Evolutionary conservation across 1,140 invertebrate species (phyloP).

Genomic region (Ceratosolen fusciceps): DNA sequence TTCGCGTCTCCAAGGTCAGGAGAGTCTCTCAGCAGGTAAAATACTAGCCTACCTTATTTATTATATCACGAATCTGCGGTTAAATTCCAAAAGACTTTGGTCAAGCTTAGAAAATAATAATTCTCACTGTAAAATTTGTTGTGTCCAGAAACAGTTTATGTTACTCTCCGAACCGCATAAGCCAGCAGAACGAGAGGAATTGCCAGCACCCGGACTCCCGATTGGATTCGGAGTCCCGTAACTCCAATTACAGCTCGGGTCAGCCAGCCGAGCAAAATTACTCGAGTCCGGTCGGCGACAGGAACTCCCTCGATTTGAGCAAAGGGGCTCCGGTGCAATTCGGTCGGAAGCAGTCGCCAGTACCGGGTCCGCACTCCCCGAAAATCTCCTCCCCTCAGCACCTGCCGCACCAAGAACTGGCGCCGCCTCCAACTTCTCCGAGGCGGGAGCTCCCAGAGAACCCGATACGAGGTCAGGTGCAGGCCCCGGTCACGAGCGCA

Average conservation of each 20-base stretch:
- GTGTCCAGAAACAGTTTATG: constrained; percentile 56
- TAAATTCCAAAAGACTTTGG: too few species aligned
- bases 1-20: constrained; percentile 53
- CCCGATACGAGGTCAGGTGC: constrained; percentile 60
- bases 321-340: not conserved
- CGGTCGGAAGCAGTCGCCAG: not conserved
- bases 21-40: constrained; percentile 51
- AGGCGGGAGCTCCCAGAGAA: constrained; percentile 48
- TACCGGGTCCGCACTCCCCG: constrained; percentile 13
- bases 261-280: constrained; percentile 32
- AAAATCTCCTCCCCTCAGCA: constrained; percentile 17
- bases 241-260: constrained; percentile 26
- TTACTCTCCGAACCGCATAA: constrained; percentile 60
- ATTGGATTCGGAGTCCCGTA: constrained; percentile 41
- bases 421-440: constrained; percentile 54
- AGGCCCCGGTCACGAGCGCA: constrained; percentile 60
- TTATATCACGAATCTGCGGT: too few species aligned
- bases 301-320: not conserved
- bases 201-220: constrained; percentile 56
- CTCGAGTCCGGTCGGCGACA: constrained; percentile 30
- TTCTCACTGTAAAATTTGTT: not conserved
- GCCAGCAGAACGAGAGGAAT: constrained; percentile 57
- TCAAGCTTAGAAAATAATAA: too few species aligned
- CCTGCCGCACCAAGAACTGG: constrained; percentile 28
- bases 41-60: constrained; percentile 2